Evolutionary conservation across 2,888 invertebrate genomes (phyloP), one percentile per base, ranked within the genome.

Genomic region (Timema cristinae): DNA sequence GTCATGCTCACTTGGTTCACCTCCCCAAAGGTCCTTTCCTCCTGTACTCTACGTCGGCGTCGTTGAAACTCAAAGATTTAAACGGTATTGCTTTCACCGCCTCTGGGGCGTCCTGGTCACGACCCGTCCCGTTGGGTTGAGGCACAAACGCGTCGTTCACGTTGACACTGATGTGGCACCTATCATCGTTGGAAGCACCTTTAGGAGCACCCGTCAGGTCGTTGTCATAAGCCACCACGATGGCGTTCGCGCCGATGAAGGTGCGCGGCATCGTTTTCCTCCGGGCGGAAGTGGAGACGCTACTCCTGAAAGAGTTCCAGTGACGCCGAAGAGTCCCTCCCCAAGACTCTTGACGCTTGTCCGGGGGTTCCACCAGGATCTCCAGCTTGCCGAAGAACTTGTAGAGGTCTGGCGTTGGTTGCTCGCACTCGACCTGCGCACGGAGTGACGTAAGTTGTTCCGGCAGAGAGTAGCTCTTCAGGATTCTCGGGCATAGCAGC

Each of bases 391-490:
- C 94, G 77, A 89, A 88, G 81, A 94, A 94, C 13, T 87, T 88
- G 81, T 94, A 94, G 50, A 95, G 83, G 80, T 93, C 91, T 5
- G 91, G 84, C 72, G 88, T 85, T 0, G 94, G 90, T 76, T 87
- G 85, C 73, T 93, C 91, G 75, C 92, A 91, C 76, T 91, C 91
- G 61, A 95, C 87, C 0, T 85, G 81, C 75, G 90, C 88, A 54
- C 78, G 77, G 6, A 82, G 74, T 0, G 74, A 73, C 6, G 75
- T 72, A 67, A 85, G 78, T 15, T 81, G 78, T 50, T 82, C 80
- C 69, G 81, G 76, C 0, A 77, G 74, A 8, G 78, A 79, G 77
- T 77, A 32, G 76, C 76, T 66, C 77, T 77, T 69, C 76, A 78
- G 7, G 76, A 73, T n/a, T 73, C 79, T 79, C 7, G 82, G 83